Base-by-base conservation (phyloP, 2,888 invertebrate genomes). In the Frankliniella fusca region DNA sequence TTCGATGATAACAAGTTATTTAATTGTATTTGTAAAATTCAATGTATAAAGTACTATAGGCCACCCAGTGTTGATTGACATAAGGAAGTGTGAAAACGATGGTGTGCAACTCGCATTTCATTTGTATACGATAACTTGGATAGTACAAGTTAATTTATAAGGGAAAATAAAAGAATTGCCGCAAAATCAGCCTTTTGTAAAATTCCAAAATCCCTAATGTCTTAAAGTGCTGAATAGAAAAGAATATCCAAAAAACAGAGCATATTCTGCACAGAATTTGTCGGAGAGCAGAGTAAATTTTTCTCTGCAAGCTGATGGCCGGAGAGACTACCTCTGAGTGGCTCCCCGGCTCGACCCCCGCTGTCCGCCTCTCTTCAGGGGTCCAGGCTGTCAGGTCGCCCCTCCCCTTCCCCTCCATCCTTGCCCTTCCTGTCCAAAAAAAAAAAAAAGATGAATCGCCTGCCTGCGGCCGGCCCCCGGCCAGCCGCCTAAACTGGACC, bases 71-170 rank as follows among this genome's bases (percentile, higher is more conserved):
- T 76, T 76, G 23, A 76, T 76, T 76, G 70, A 27, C 70, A 54
- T 54, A 20, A 54, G 20, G 12, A 15, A 76, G 70, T 76, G 70
- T 76, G 27, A 76, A 76, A 76, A 76, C 27, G 70, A 76, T 27
- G 70, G 70, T 76, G 70, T 76, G 70, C 70, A 76, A 76, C 70
- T 76, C 70, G 70, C 70, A 76, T 76, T 76, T 76, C 70, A 76
- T 76, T 76, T 76, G 70, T 76, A 76, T 76, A 76, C 70, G 70
- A 76, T 76, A 76, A 76, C 70, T 76, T 76, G 70, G 70, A 76
- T 76, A 76, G 70, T 76, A 76, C 70, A 76, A 76, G 70, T 76
- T 76, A 76, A 76, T 76, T 76, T 76, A 76, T 76, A 76, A 76
- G 70, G 12, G 70, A 76, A 27, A 76, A 76, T 76, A 76, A 76